Evolutionary conservation across 2,113 vertebrate genomes (phyloP).

Genomic region (Zootoca vivipara): DNA sequence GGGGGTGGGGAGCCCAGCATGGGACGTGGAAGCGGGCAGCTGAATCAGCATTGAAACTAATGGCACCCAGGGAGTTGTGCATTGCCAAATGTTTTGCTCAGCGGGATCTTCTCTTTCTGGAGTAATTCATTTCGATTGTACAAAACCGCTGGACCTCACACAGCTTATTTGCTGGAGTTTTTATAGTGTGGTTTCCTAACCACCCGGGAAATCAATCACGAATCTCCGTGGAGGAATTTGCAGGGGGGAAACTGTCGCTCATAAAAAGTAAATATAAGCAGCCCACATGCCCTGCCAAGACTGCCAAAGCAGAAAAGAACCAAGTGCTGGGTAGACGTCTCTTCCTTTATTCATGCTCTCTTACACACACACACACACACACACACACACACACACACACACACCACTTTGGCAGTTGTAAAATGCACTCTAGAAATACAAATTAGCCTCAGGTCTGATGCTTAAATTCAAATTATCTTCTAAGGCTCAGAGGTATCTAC

Average conservation of each 20-base stretch:
- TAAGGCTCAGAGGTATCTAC: not conserved
- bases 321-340: not conserved
- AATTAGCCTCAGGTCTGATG: not conserved
- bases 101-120: not conserved
- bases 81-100: conserved; percentile 18
- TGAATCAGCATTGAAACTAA: conserved; percentile 11
- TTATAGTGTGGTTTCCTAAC: conserved; percentile 16
- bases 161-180: conserved; percentile 22
- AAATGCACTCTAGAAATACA: not conserved
- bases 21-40: not conserved
- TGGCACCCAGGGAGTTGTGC: conserved; percentile 2
- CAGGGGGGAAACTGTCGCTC: not conserved
- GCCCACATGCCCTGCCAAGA: not conserved
- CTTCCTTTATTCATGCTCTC: not conserved
- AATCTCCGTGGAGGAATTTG: conserved; percentile 2
- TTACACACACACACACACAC: not conserved
- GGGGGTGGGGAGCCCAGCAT: not conserved
- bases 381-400: too few relatives aligned
- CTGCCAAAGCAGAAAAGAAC: not conserved
- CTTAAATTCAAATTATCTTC: not conserved
- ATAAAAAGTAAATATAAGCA: not conserved
- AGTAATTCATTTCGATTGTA: conserved; percentile 36
- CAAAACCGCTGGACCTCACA: conserved; percentile 30
- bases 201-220: conserved; percentile 25
- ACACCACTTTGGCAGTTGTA: not conserved